phyloP scores from a whole-genome alignment of 2,113 vertebrate species.

The Cephalopterus ornatus region DNA sequence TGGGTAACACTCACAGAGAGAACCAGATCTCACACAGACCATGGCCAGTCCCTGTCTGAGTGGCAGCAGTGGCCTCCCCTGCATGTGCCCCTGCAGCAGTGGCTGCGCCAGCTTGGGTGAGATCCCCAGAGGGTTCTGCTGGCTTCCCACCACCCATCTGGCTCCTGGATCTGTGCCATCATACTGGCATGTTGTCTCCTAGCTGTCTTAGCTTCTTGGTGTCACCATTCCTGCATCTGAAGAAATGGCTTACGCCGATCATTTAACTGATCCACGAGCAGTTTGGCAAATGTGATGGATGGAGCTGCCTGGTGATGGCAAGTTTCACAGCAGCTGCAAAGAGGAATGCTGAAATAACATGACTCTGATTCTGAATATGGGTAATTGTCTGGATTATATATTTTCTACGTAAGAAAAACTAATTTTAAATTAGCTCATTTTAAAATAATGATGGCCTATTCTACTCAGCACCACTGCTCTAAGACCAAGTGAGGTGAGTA shows the following conservation, averaged over 20 bases:
- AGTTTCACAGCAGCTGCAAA: not conserved
- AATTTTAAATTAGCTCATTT: not conserved
- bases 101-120: fast-evolving
- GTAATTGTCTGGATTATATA: not conserved
- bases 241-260: not conserved
- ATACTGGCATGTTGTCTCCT: not conserved
- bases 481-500: not conserved
- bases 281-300: not conserved
- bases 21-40: not conserved
- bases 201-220: not conserved
- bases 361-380: not conserved
- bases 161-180: fast-evolving
- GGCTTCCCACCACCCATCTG: not conserved
- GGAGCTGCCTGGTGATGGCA: not conserved
- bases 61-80: not conserved
- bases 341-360: not conserved
- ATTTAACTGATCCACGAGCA: not conserved
- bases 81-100: fast-evolving
- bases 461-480: not conserved
- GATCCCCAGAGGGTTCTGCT: not conserved
- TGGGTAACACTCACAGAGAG: not conserved
- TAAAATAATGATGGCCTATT: not conserved
- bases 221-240: not conserved
- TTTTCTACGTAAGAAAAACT: not conserved
- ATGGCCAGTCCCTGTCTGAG: not conserved